Conservation (phyloP, 2,797 vertebrate genomes). For the Peromyscus aztecus region DNA sequence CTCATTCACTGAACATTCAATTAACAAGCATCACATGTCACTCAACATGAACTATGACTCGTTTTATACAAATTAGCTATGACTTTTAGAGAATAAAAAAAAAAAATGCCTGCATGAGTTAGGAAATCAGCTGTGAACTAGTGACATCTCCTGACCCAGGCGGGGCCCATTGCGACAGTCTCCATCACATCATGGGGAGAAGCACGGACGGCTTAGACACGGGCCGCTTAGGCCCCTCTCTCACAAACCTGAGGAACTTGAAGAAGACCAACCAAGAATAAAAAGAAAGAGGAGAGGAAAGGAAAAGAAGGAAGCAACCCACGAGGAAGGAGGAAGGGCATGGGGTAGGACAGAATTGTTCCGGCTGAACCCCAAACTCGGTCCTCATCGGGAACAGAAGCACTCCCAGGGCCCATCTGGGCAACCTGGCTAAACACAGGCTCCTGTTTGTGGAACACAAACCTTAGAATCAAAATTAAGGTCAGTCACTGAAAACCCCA, state of each 20-base stretch:
- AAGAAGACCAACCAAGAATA: background rate
- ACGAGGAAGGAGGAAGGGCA: background rate
- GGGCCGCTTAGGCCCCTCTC: background rate
- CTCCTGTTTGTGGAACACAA: background rate
- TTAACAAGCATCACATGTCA: background rate
- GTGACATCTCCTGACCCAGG: background rate
- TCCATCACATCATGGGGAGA: background rate
- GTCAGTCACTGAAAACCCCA: background rate
- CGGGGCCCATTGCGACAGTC: background rate
- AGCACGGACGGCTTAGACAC: background rate
- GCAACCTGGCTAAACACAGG: background rate
- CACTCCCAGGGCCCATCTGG: background rate
- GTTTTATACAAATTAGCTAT: background rate
- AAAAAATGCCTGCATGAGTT: background rate
- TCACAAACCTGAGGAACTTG: background rate
- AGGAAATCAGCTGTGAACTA: background rate
- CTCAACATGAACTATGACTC: background rate
- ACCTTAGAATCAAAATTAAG: background rate
- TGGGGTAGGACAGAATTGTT: too few species aligned
- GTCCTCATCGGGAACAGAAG: background rate
- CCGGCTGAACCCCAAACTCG: background rate
- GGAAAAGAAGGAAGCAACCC: background rate
- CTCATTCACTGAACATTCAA: background rate
- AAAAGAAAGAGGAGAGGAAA: background rate
- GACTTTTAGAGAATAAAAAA: constrained; percentile 40